Evolutionary conservation across 2,113 vertebrate genomes (phyloP), one percentile per base, ranked within the genome.

Genomic region (Paramisgurnus dabryanus): DNA sequence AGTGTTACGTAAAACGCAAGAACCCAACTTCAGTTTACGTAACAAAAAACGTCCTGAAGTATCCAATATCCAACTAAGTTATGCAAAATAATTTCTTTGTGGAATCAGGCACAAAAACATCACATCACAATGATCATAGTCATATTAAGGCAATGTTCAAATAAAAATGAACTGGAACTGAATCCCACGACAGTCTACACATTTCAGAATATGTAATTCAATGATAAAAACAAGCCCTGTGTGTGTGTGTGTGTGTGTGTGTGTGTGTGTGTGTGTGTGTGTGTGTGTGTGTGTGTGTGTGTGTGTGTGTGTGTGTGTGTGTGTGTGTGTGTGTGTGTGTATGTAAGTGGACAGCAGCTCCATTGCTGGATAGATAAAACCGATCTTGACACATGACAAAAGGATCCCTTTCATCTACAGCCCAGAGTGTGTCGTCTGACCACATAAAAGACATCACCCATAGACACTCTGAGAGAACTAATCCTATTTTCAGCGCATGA

Each of bases 401-500:
- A 77, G 65, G 17, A 53, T 43, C 3, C 9, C 75, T 77, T 67
- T 77, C 75, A 77, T 77, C 63, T 77, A n/a, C 18, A 9, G 75
- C 18, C 75, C 75, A 66, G 27, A 66, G 63, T 55, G 47, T 67
- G 75, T 77, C 47, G 67, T 47, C 41, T 77, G 63, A 66, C 47
- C 47, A 77, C 75, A 77, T 77, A 11, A 77, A 77, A 77, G 63
- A 77, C 74, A 66, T 75, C 72, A 27, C 72, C 47, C 58, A 75
- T 49, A 75, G 12, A 75, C 41, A 15, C 63, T 18, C 49, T 34
- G 18, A 34, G 75, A 77, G 75, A 66, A 66, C 63, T 77, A 77
- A 77, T 77, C 75, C 75, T 77, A 66, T 77, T 77, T 66, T 77
- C 61, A 67, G 75, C 47, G 49, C 75, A 55, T 77, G 75, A 66